A percentile compares a stretch with the other conserved stretches of the same genome.
These are phyloP conservation scores for Xylocampa areola DNA, from an alignment of 2,888 invertebrate genomes.

Conservation along the genomic window DNA sequence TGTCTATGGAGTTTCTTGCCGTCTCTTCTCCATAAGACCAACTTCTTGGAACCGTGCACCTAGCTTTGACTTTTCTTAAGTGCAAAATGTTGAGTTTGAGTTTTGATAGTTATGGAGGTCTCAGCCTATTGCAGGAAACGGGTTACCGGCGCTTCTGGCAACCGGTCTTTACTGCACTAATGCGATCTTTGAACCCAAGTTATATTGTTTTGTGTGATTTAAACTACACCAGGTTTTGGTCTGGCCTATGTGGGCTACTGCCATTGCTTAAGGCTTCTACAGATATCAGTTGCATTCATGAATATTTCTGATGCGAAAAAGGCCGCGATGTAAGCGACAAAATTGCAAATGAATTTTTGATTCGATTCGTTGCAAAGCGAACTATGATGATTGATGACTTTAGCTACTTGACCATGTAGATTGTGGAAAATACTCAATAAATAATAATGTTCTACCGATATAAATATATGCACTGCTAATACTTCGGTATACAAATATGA, in stretches of 20 bases:
- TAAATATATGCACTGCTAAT: slow-evolving; percentile 31
- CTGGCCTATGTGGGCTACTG: not conserved
- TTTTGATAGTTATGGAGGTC: slow-evolving; percentile 40
- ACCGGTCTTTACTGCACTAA: slow-evolving; percentile 44
- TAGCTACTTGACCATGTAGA: not conserved
- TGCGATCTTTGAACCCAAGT: slow-evolving; percentile 46
- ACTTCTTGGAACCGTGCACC: too few relatives aligned
- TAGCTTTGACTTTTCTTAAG: too few relatives aligned
- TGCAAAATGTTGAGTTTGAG: too few relatives aligned
- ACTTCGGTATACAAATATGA: slow-evolving; percentile 72
- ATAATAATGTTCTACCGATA: slow-evolving; percentile 14
- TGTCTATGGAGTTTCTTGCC: too few relatives aligned
- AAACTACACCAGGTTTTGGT: slow-evolving; percentile 1
- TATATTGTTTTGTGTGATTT: slow-evolving; percentile 25
- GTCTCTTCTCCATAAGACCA: too few relatives aligned
- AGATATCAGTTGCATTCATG: not conserved
- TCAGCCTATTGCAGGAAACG: slow-evolving; percentile 29
- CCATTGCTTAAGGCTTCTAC: not conserved
- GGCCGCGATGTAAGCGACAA: too few relatives aligned
- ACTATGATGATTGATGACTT: too few relatives aligned
- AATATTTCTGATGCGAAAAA: not conserved
- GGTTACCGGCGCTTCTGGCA: slow-evolving; percentile 42
- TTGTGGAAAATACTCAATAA: slow-evolving; percentile 34
- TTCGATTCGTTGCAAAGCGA: not conserved
- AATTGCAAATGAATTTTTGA: too few relatives aligned